Evolutionary conservation across 1,140 invertebrate genomes (phyloP), one percentile per base, ranked within the genome.

Genomic region (Drosophila neocordata): DNA sequence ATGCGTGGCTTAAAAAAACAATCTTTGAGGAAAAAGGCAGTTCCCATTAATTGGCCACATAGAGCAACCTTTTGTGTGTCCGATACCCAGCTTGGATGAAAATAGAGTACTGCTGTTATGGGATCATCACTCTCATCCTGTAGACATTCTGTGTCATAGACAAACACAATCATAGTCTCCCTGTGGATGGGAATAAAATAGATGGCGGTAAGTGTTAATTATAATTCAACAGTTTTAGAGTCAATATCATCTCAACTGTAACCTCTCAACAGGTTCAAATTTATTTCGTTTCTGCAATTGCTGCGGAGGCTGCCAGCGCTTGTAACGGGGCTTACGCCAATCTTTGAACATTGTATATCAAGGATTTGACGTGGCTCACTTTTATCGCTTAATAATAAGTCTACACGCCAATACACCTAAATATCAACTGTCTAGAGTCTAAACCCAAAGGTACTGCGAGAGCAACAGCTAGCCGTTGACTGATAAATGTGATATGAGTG

Each of bases 121-220:
- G 96, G 96, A 92, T 97, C 96, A 92, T 97, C 96, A 69, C 96
- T 95, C 91, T 97, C 96, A 37, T 93, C 93, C 77, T 94, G 93
- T 89, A 96, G 95, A 80, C 94, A 94, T 84, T 95, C 93, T n/a
- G 95, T 96, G 92, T 97, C 96, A 77, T 97, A 97, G 52, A 97
- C 94, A 93, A 97, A 97, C 65, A 97, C 95, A 92, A 97, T 96
- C 93, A 96, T 95, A 92, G 97, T 96, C 93, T 97, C 96, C 92
- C 95, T 96, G 87, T 0, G 3, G 2, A 2, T 6, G 27, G 27
- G 0, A 31, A 6, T 6, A 31, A 31, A 31, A 7, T 31, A 7
- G 2, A 31, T 31, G 6, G 27, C 6, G 27, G 1, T 4, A 24
- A 24, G 18, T 59, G 18, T 59, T 55, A n/a, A 8, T 15, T 24